Conservation (phyloP, 2,888 invertebrate genomes). For the Cerceris rybyensis region DNA sequence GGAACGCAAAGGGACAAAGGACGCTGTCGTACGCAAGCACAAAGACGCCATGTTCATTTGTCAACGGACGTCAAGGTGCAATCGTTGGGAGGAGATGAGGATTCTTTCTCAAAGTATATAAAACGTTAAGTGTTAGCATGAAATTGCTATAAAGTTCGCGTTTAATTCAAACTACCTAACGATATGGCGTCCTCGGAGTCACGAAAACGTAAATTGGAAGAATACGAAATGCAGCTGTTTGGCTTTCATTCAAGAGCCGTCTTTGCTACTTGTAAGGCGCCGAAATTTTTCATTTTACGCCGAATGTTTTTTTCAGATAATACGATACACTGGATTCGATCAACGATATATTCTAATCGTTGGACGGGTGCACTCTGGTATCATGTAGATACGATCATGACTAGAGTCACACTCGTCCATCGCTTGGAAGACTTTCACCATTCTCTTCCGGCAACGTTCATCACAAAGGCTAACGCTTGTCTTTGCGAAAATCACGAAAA, state of each 20-base stretch:
- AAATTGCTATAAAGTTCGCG: conserved; percentile 25
- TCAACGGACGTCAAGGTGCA: conserved; percentile 75
- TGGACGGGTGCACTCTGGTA: conserved; percentile 78
- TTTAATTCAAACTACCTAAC: conserved; percentile 19
- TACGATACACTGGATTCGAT: conserved; percentile 12
- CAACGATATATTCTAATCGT: conserved; percentile 60
- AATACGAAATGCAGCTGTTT: conserved; percentile 79
- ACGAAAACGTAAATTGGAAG: conserved; percentile 71
- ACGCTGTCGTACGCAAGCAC: conserved; percentile 70
- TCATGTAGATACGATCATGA: conserved; percentile 78
- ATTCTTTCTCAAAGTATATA: conserved; percentile 33
- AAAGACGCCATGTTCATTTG: conserved; percentile 76
- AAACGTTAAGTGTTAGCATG: conserved; percentile 42
- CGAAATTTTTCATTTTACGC: conserved; percentile 46
- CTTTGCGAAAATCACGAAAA: conserved; percentile 22
- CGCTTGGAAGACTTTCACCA: conserved; percentile 68
- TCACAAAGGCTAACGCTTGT: conserved; percentile 53
- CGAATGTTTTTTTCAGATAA: conserved; percentile 56
- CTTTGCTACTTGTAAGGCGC: conserved; percentile 72
- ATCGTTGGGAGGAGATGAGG: conserved; percentile 38
- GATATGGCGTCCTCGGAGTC: conserved; percentile 64
- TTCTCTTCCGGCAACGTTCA: conserved; percentile 33
- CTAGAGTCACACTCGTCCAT: conserved; percentile 80
- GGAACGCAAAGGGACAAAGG: conserved; percentile 71
- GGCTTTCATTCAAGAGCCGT: conserved; percentile 74